Percentiles rank a stretch among this genome's conserved stretches.
Evolutionary conservation across 2,797 vertebrate species (phyloP).

Genomic region (Enteromius radiatus): DNA sequence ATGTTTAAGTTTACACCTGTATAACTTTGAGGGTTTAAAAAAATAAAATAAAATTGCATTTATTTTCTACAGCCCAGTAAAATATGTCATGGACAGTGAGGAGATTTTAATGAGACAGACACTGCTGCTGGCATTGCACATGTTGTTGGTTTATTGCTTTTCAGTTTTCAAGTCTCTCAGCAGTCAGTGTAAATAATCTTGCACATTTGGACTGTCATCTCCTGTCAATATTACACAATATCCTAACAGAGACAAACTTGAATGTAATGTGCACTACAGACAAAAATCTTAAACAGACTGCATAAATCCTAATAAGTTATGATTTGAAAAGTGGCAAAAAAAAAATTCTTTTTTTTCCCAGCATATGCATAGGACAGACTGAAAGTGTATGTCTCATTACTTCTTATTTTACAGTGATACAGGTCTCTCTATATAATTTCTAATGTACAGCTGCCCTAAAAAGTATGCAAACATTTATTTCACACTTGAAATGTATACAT

Average conservation of each 20-base stretch:
- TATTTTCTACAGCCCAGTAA: neutral
- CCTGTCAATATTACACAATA: neutral
- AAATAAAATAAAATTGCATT: neutral
- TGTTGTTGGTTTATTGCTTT: conserved; percentile 13
- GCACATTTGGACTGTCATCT: neutral
- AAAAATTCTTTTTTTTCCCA: neutral
- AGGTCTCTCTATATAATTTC: neutral
- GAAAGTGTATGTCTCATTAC: neutral
- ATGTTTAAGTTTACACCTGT: neutral
- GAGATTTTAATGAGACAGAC: conserved; percentile 14
- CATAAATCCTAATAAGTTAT: neutral
- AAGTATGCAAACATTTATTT: neutral
- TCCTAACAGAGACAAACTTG: neutral
- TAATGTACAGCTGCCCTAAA: neutral
- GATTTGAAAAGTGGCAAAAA: neutral
- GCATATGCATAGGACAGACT: neutral
- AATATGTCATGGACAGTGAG: neutral
- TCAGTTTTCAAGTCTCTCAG: conserved; percentile 1
- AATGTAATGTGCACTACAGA: neutral
- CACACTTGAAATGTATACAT: neutral
- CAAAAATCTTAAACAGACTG: neutral
- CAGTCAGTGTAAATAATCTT: conserved; percentile 4
- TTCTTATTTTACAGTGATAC: neutral
- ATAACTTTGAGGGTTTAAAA: neutral
- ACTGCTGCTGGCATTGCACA: neutral